A percentile compares a stretch with the other conserved stretches of the same genome.
Evolutionary conservation across 2,888 invertebrate genomes (phyloP).

Genomic region (Leistus spinibarbis): DNA sequence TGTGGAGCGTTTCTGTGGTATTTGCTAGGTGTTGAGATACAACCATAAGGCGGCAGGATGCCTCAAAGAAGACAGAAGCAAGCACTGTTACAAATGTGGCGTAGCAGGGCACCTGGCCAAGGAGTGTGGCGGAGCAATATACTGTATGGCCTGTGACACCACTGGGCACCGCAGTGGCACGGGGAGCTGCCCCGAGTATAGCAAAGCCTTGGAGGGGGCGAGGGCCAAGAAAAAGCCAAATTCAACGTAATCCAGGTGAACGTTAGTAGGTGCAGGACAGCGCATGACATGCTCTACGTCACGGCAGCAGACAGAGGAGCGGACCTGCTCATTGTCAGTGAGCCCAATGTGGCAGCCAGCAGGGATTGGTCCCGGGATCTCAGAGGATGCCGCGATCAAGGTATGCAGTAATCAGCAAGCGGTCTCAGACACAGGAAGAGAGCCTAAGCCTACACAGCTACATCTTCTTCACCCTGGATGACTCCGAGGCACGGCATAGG

Average conservation of each 20-base stretch:
- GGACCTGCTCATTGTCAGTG: background rate
- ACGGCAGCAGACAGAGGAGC: background rate
- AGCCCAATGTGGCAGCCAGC: background rate
- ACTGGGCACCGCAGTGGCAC: background rate
- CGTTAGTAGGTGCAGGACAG: background rate
- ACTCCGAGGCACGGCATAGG: constrained; percentile 57
- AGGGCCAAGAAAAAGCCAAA: background rate
- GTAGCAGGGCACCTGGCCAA: background rate
- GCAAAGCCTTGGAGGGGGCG: background rate
- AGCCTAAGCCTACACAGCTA: constrained; percentile 64
- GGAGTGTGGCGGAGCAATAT: background rate
- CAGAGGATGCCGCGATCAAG: background rate
- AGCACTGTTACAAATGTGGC: background rate
- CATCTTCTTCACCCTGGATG: constrained; percentile 61
- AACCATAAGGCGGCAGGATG: background rate
- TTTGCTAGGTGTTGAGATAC: no score
- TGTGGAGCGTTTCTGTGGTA: no score
- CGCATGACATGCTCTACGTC: constrained; percentile 1
- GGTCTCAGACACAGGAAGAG: no score
- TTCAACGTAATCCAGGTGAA: background rate
- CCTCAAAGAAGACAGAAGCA: background rate
- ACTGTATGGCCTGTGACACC: background rate
- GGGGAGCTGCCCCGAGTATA: background rate
- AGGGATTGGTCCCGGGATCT: background rate
- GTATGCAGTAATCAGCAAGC: background rate